Percentiles rank a stretch among this genome's conserved stretches.
Evolutionary conservation across 2,888 invertebrate species (phyloP).

Genomic region (Gari tellinella): DNA sequence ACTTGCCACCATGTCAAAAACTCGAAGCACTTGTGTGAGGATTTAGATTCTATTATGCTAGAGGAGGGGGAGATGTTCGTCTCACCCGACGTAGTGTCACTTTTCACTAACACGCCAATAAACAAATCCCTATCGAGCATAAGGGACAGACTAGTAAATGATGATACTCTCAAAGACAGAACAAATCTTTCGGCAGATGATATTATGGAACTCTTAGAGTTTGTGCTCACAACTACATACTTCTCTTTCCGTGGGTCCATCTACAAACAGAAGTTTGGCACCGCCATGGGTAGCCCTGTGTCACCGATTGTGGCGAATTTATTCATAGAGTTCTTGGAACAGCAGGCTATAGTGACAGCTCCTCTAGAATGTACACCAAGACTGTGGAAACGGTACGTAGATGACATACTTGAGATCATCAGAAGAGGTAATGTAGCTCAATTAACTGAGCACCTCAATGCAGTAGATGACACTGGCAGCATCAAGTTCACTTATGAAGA

Average conservation of each 20-base stretch:
- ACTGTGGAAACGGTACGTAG: too few species aligned
- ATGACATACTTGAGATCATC: too few species aligned
- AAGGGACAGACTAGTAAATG: not conserved
- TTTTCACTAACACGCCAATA: not conserved
- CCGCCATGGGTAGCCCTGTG: too few species aligned
- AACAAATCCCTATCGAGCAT: not conserved
- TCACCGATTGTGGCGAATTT: too few species aligned
- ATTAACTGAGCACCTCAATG: too few species aligned
- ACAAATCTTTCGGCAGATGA: not conserved
- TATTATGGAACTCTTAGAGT: not conserved
- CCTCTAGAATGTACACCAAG: too few species aligned
- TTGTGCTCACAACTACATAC: conserved; percentile 1
- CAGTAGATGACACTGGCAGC: too few species aligned
- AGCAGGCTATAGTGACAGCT: too few species aligned
- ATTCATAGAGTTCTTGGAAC: too few species aligned
- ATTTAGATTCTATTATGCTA: not conserved
- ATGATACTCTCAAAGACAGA: not conserved
- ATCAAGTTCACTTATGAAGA: conserved; percentile 1
- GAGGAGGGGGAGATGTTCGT: not conserved
- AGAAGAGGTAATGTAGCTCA: too few species aligned
- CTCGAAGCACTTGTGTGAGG: not conserved
- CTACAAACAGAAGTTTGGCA: not conserved
- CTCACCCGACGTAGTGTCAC: not conserved
- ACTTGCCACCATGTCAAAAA: not conserved
- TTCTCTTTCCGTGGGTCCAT: not conserved